Conservation (phyloP, 2,888 invertebrate species). For the Geotrupes spiniger region DNA sequence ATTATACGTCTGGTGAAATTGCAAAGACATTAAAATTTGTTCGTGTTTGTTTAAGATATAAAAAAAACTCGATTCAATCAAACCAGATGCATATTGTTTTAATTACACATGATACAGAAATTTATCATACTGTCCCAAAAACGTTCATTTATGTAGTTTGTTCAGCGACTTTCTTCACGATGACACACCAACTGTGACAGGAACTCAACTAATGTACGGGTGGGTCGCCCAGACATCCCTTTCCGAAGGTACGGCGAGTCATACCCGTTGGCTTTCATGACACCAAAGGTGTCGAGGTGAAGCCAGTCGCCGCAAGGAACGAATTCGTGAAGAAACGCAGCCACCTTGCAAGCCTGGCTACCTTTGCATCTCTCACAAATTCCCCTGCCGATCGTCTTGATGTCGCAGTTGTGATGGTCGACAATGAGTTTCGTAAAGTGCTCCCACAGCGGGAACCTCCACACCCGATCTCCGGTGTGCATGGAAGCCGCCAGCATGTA, state of each 20-base stretch:
- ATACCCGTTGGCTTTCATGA: constrained; percentile 65
- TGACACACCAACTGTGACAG: constrained; percentile 58
- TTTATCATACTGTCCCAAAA: too few species aligned
- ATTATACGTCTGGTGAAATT: too few species aligned
- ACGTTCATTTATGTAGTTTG: too few species aligned
- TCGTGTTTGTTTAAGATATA: too few species aligned
- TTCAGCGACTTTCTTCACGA: constrained; percentile 36
- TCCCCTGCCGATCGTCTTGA: constrained; percentile 55
- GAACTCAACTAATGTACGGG: constrained; percentile 71
- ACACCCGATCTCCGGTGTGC: constrained; percentile 75
- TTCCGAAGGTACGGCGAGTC: constrained; percentile 59
- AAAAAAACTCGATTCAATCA: too few species aligned
- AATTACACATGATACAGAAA: too few species aligned
- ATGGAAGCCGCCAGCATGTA: constrained; percentile 66
- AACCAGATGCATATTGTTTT: too few species aligned
- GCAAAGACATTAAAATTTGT: too few species aligned
- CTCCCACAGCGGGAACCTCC: constrained; percentile 79
- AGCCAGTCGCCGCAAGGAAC: constrained; percentile 72
- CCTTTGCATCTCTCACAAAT: constrained; percentile 53
- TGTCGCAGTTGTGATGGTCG: constrained; percentile 50
- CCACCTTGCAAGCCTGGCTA: constrained; percentile 67
- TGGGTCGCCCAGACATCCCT: constrained; percentile 77
- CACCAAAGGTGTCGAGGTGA: constrained; percentile 78
- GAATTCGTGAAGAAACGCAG: constrained; percentile 73
- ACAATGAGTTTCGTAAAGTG: constrained; percentile 64